phyloP scores from a whole-genome alignment of 2,888 invertebrate species.

The Chydorus sphaericus region DNA sequence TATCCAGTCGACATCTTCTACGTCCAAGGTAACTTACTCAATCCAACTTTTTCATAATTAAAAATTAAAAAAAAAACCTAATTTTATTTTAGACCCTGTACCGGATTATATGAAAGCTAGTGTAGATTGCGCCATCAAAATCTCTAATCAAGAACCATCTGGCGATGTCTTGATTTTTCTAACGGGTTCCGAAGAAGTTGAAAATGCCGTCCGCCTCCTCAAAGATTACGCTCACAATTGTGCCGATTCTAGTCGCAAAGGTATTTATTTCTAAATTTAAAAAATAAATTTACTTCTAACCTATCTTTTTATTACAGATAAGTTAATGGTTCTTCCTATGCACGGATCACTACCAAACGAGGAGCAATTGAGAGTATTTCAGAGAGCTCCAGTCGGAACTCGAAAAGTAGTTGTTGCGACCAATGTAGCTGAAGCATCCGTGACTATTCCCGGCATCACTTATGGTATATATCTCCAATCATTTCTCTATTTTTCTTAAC shows the following conservation, averaged over 20 bases:
- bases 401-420: slow-evolving; percentile 87
- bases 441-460: slow-evolving; percentile 83
- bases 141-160: slow-evolving; percentile 51
- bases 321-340: slow-evolving; percentile 64
- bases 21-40: slow-evolving; percentile 47
- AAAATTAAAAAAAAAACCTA: background rate
- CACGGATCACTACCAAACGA: slow-evolving; percentile 76
- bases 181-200: slow-evolving; percentile 89
- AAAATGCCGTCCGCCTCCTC: slow-evolving; percentile 50
- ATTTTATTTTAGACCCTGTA: slow-evolving; percentile 49
- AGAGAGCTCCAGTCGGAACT: slow-evolving; percentile 47
- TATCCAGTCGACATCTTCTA: slow-evolving; percentile 79
- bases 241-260: background rate
- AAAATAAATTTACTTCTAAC: background rate
- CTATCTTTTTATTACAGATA: slow-evolving; percentile 15
- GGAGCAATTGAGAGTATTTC: slow-evolving; percentile 75
- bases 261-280: slow-evolving; percentile 1
- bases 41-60: slow-evolving; percentile 21
- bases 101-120: slow-evolving; percentile 77
- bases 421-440: slow-evolving; percentile 92
- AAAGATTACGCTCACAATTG: slow-evolving; percentile 35
- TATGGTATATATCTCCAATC: slow-evolving; percentile 47
- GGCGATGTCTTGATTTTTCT: slow-evolving; percentile 88
- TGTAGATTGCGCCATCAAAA: slow-evolving; percentile 74
- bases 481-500: background rate